These are phyloP conservation scores for Drosophila buzzatii DNA, from an alignment of 2,888 invertebrate genomes.

Conservation along the genomic window DNA sequence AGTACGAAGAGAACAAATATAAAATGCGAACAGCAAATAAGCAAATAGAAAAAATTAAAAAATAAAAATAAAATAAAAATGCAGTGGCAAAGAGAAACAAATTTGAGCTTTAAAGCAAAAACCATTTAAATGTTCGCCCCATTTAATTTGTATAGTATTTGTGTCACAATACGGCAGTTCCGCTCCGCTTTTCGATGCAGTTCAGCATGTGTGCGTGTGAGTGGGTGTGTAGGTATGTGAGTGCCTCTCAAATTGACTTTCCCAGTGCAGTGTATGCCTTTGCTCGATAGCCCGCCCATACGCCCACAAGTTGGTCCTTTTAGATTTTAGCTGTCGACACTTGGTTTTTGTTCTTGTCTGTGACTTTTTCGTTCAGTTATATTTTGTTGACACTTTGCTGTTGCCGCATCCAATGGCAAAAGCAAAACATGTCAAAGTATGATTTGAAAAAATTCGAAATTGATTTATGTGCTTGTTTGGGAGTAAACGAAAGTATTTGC, in stretches of 20 bases:
- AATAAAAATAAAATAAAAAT: slow-evolving; percentile 23
- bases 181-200: slow-evolving; percentile 16
- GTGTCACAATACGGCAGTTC: slow-evolving; percentile 49
- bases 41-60: slow-evolving; percentile 51
- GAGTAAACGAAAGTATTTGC: slow-evolving; percentile 35
- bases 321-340: slow-evolving; percentile 34
- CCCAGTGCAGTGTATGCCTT: slow-evolving; percentile 40
- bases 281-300: slow-evolving; percentile 29
- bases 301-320: slow-evolving; percentile 31
- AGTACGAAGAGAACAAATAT: slow-evolving; percentile 51
- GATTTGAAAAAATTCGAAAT: slow-evolving; percentile 45
- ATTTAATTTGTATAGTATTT: slow-evolving; percentile 72
- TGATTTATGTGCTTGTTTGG: slow-evolving; percentile 62
- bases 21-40: slow-evolving; percentile 30
- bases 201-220: slow-evolving; percentile 14
- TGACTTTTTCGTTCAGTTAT: slow-evolving; percentile 31
- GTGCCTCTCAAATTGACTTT: slow-evolving; percentile 43
- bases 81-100: slow-evolving; percentile 35
- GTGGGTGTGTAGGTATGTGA: slow-evolving; percentile 20
- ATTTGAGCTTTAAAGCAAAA: slow-evolving; percentile 35
- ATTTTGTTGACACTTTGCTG: slow-evolving; percentile 62
- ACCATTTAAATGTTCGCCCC: slow-evolving; percentile 76
- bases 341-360: slow-evolving; percentile 28
- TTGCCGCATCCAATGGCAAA: slow-evolving; percentile 39
- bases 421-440: slow-evolving; percentile 57